These are phyloP conservation scores for Ciconia boyciana DNA, from an alignment of 2,113 vertebrate species.

Conservation along the genomic window DNA sequence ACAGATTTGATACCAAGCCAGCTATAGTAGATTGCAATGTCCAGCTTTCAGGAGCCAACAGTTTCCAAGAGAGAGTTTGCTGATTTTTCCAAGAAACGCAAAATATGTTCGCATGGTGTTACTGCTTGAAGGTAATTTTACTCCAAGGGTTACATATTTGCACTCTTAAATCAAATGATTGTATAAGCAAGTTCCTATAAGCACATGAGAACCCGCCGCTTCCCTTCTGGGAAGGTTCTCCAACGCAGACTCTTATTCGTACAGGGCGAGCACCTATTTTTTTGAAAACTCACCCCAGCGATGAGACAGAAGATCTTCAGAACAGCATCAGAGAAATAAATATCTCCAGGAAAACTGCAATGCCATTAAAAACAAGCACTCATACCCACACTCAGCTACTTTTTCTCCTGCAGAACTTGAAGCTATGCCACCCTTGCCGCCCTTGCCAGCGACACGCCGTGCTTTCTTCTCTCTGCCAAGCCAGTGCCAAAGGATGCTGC, in stretches of 20 bases:
- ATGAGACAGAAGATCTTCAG: not conserved
- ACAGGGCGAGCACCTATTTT: not conserved
- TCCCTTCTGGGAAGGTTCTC: not conserved
- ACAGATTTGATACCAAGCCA: not conserved
- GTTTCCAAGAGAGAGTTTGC: not conserved
- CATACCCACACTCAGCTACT: not conserved
- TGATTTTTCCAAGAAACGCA: conserved; percentile 12
- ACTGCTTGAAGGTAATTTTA: not conserved
- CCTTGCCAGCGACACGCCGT: not conserved
- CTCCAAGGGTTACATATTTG: not conserved
- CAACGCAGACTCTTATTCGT: not conserved
- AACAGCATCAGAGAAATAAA: not conserved
- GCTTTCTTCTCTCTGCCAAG: not conserved
- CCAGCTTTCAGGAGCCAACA: not conserved
- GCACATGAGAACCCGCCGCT: not conserved
- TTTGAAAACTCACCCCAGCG: not conserved
- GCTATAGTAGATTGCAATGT: not conserved
- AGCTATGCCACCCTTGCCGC: rapidly evolving
- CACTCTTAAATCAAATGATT: not conserved
- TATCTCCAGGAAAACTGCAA: not conserved
- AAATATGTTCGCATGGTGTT: not conserved
- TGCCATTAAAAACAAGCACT: not conserved
- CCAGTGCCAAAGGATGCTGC: not conserved
- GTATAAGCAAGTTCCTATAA: not conserved
- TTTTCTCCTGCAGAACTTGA: not conserved